These are phyloP conservation scores for Pan troglodytes DNA, from an alignment of 2,113 vertebrate genomes.

Conservation along the genomic window DNA sequence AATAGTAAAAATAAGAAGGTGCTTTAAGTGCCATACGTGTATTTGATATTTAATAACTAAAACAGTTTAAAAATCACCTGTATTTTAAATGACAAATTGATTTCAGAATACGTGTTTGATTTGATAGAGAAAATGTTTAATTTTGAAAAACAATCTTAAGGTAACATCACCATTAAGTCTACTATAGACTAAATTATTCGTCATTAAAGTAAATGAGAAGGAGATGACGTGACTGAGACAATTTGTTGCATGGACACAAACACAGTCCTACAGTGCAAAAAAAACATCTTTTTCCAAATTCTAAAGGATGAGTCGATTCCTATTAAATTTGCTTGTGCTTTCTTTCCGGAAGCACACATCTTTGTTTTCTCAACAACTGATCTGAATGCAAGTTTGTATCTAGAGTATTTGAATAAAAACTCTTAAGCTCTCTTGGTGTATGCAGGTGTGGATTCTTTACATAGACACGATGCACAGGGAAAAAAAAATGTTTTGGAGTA, in stretches of 20 bases:
- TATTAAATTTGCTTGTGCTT: conserved; percentile 57
- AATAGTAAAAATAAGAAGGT: conserved; percentile 9
- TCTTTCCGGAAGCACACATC: conserved; percentile 56
- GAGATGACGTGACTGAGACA: fast-evolving
- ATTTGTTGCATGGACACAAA: not conserved
- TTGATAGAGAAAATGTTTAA: not conserved
- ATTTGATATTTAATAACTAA: conserved; percentile 6
- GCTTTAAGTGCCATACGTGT: not conserved
- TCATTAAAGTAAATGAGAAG: not conserved
- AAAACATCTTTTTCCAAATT: not conserved
- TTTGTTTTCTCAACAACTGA: conserved; percentile 76
- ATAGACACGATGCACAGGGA: conserved; percentile 28
- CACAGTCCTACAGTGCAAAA: not conserved
- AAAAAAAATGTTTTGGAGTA: not conserved
- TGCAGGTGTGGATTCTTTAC: conserved; percentile 71
- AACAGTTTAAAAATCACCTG: not conserved
- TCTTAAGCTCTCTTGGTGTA: conserved; percentile 36
- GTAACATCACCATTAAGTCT: not conserved
- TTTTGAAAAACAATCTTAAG: conserved; percentile 28
- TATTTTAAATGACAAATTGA: not conserved
- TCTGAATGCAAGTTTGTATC: conserved; percentile 72
- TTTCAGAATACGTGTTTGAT: not conserved
- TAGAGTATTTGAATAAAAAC: conserved; percentile 76
- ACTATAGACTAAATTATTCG: not conserved
- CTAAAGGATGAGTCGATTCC: not conserved